phyloP scores from a whole-genome alignment of 2,113 vertebrate genomes.

The Numenius arquata region DNA sequence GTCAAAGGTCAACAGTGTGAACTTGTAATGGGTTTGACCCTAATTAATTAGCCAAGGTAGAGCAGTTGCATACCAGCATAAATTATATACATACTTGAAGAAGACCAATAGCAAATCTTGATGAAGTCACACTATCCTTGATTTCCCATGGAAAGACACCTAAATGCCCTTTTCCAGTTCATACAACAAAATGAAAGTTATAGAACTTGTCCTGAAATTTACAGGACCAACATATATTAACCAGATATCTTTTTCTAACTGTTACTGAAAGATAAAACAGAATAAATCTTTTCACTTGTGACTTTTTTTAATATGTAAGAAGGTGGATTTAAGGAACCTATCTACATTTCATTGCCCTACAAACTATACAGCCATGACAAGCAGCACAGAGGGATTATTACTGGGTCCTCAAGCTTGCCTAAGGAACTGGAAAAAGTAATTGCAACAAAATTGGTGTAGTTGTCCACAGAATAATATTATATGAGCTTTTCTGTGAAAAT shows the following conservation, averaged over 20 bases:
- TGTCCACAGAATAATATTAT: background rate
- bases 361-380: background rate
- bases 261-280: background rate
- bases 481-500: background rate
- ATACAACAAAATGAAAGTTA: background rate
- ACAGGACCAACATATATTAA: background rate
- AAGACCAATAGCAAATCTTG: background rate
- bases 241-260: background rate
- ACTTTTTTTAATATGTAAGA: background rate
- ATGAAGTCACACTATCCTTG: background rate
- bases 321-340: background rate
- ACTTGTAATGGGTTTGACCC: background rate
- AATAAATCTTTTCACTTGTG: background rate
- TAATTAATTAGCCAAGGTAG: constrained; percentile 19
- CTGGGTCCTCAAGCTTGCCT: background rate
- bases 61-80: background rate
- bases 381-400: background rate
- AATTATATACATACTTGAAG: background rate
- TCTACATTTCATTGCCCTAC: background rate
- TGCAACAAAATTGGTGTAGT: background rate
- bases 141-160: background rate
- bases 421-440: background rate
- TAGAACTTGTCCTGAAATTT: background rate
- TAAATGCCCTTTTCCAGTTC: background rate
- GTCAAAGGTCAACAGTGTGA: background rate